Conservation (phyloP, 2,797 vertebrate species). For the Sylvilagus floridanus region DNA sequence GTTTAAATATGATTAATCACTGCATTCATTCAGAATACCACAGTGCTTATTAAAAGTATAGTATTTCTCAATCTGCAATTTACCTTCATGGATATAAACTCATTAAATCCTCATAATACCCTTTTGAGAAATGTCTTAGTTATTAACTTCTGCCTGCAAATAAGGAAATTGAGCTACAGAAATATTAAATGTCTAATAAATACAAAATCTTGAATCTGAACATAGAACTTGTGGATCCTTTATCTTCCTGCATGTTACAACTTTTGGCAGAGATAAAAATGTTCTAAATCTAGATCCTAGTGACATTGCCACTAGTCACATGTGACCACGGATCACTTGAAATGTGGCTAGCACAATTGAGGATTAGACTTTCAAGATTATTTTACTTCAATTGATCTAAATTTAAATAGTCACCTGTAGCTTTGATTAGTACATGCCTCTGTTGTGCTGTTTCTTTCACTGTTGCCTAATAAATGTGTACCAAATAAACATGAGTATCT, state of each 20-base stretch:
- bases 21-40: background rate
- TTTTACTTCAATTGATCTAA: conserved; percentile 25
- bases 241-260: background rate
- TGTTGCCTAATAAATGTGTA: background rate
- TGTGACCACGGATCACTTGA: background rate
- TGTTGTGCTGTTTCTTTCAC: background rate
- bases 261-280: background rate
- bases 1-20: background rate
- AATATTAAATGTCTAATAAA: conserved; percentile 11
- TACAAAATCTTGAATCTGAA: background rate
- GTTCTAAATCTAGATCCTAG: background rate
- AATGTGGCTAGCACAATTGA: background rate
- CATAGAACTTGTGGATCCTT: background rate
- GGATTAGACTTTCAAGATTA: background rate
- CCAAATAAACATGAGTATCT: background rate
- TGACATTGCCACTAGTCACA: background rate
- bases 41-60: background rate
- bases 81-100: background rate
- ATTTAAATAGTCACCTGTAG: background rate
- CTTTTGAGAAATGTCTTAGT: conserved; percentile 30
- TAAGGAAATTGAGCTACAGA: conserved; percentile 25
- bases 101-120: conserved; percentile 18
- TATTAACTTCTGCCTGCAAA: background rate
- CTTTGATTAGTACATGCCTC: background rate
- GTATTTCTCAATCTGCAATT: background rate